A percentile compares a stretch with the other conserved stretches of the same genome.
Evolutionary conservation across 1,140 invertebrate genomes (phyloP).

Genomic region (Cotesia chilonis): DNA sequence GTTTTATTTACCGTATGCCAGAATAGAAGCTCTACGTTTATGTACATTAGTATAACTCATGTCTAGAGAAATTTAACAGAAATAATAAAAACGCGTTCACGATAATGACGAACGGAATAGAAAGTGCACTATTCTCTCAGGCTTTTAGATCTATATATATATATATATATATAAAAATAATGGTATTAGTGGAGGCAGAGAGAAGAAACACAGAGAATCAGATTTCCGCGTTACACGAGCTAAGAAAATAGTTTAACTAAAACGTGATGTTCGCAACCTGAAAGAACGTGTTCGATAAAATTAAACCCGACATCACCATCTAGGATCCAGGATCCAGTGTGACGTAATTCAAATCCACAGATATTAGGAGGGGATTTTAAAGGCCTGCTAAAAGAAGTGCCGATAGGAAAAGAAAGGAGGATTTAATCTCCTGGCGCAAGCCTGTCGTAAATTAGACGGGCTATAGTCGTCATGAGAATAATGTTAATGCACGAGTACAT

Average conservation of each 20-base stretch:
- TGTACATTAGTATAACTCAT: slow-evolving; percentile 30
- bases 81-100: slow-evolving; percentile 25
- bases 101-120: slow-evolving; percentile 41
- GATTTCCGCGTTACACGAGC: not conserved
- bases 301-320: not conserved
- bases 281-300: not conserved
- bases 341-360: no score
- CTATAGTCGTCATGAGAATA: not conserved
- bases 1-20: no score
- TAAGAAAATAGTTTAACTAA: not conserved
- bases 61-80: slow-evolving; percentile 38
- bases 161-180: slow-evolving; percentile 1
- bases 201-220: not conserved
- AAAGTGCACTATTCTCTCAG: slow-evolving; percentile 38
- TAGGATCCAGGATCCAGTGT: no score
- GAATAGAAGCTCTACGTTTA: not conserved
- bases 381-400: not conserved
- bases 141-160: slow-evolving; percentile 12
- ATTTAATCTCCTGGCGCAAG: not conserved
- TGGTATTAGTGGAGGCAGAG: no score
- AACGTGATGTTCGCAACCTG: slow-evolving; percentile 8
- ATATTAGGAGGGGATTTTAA: no score
- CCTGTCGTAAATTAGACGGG: not conserved
- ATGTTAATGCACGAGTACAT: not conserved
- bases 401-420: slow-evolving; percentile 5